Percentiles rank a stretch among this genome's conserved stretches.
Evolutionary conservation across 2,888 invertebrate species (phyloP).

Genomic region (Harpalus rufipes): DNA sequence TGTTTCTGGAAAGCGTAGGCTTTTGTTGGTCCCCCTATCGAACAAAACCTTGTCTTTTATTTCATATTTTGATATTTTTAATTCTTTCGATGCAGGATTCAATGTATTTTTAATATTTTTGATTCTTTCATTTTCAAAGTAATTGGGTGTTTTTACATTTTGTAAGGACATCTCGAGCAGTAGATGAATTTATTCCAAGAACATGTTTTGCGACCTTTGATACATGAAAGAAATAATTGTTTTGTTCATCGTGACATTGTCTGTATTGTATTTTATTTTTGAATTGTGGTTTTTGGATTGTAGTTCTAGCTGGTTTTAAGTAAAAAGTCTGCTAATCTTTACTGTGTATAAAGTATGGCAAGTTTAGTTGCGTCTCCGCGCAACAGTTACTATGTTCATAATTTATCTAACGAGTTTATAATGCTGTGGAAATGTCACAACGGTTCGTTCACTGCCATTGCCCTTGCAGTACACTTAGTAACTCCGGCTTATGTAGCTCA

Average conservation of each 20-base stretch:
- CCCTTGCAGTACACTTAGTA: constrained; percentile 7
- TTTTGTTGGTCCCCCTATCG: constrained; percentile 26
- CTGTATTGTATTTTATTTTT: background rate
- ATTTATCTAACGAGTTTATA: constrained; percentile 66
- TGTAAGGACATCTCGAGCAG: background rate
- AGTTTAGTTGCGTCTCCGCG: background rate
- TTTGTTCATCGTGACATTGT: no score
- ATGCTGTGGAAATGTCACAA: constrained; percentile 63
- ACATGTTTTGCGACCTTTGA: background rate
- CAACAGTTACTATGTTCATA: constrained; percentile 7
- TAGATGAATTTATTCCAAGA: background rate
- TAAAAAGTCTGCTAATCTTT: no score
- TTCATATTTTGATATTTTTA: constrained; percentile 26
- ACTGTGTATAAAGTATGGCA: no score
- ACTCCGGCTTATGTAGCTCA: background rate
- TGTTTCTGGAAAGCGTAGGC: background rate
- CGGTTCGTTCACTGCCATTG: constrained; percentile 46
- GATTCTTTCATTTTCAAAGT: constrained; percentile 26
- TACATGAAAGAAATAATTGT: background rate
- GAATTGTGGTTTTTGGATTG: constrained; percentile 20
- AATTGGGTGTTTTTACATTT: constrained; percentile 16
- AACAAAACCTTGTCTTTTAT: constrained; percentile 33
- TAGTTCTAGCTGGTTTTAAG: background rate
- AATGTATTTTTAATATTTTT: constrained; percentile 40
- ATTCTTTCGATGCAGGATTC: constrained; percentile 1